Evolutionary conservation across 2,113 vertebrate species (phyloP).

Genomic region (Chelonoidis abingdonii): DNA sequence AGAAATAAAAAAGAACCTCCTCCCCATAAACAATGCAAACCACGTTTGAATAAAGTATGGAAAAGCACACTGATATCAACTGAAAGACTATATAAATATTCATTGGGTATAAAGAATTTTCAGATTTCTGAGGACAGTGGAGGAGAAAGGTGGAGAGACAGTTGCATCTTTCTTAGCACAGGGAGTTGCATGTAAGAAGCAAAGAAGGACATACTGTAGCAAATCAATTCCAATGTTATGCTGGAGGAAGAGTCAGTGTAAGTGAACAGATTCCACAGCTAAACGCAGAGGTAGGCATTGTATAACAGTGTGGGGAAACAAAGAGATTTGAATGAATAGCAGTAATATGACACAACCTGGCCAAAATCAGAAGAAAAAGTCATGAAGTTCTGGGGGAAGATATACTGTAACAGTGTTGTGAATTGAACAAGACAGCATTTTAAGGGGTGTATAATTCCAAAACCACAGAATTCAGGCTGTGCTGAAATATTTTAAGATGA

Average conservation of each 20-base stretch:
- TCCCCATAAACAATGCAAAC: slow-evolving; percentile 32
- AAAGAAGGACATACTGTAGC: background rate
- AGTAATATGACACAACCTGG: background rate
- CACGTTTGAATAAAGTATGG: background rate
- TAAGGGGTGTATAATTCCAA: background rate
- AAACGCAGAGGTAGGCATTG: background rate
- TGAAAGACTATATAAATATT: slow-evolving; percentile 50
- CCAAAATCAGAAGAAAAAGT: background rate
- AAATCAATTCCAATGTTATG: slow-evolving; percentile 48
- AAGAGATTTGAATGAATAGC: slow-evolving; percentile 18
- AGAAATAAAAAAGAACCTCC: background rate
- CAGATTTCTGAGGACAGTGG: background rate
- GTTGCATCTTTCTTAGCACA: slow-evolving; percentile 32
- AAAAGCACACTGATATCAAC: background rate
- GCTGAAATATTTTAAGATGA: slow-evolving; percentile 3
- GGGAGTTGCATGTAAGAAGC: slow-evolving; percentile 24
- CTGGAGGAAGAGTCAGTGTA: slow-evolving; percentile 31
- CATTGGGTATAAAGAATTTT: slow-evolving; percentile 32
- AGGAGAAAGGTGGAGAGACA: slow-evolving; percentile 13
- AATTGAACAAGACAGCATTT: background rate
- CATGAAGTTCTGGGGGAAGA: background rate
- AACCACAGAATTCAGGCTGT: background rate
- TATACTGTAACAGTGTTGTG: background rate
- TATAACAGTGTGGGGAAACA: background rate
- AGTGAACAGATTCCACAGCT: slow-evolving; percentile 18